Conservation (phyloP, 2,888 invertebrate genomes). For the Hyposoter dolosus region DNA sequence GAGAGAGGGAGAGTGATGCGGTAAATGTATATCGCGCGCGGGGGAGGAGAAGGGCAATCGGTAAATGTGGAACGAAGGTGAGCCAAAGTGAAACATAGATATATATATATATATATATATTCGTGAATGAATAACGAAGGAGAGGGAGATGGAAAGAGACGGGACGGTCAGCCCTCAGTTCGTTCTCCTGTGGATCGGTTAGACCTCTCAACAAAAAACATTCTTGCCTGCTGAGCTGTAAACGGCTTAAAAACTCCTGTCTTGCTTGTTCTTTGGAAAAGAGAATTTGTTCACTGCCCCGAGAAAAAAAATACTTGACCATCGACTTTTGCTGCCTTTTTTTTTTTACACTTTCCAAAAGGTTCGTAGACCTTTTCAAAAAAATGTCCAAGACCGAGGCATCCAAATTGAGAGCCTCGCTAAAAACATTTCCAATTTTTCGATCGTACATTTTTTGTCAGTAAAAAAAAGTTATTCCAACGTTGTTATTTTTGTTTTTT, state of each 20-base stretch:
- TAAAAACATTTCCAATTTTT: background rate
- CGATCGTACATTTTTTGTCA: background rate
- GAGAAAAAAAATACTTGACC: conserved; percentile 11
- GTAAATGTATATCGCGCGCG: conserved; percentile 33
- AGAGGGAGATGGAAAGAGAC: conserved; percentile 39
- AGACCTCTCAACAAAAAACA: conserved; percentile 76
- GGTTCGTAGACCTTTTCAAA: background rate
- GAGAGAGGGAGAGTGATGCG: conserved; percentile 9
- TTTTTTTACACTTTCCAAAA: background rate
- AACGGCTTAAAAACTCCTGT: conserved; percentile 59
- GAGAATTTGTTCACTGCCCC: conserved; percentile 35
- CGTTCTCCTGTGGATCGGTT: conserved; percentile 63
- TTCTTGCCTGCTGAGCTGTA: conserved; percentile 78
- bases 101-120: background rate
- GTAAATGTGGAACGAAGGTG: conserved; percentile 65
- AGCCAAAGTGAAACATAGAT: conserved; percentile 54
- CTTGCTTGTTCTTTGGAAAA: conserved; percentile 29
- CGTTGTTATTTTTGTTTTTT: background rate
- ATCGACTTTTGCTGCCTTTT: conserved; percentile 19
- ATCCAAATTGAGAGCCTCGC: background rate
- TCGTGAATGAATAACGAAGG: conserved; percentile 5
- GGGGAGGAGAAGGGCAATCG: conserved; percentile 60
- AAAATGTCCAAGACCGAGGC: background rate
- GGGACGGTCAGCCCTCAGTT: conserved; percentile 60
- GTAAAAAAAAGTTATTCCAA: background rate